Percentiles rank a stretch among this genome's conserved stretches.
Evolutionary conservation across 2,797 vertebrate species (phyloP).

Genomic region (Pachyuromys duprasi): DNA sequence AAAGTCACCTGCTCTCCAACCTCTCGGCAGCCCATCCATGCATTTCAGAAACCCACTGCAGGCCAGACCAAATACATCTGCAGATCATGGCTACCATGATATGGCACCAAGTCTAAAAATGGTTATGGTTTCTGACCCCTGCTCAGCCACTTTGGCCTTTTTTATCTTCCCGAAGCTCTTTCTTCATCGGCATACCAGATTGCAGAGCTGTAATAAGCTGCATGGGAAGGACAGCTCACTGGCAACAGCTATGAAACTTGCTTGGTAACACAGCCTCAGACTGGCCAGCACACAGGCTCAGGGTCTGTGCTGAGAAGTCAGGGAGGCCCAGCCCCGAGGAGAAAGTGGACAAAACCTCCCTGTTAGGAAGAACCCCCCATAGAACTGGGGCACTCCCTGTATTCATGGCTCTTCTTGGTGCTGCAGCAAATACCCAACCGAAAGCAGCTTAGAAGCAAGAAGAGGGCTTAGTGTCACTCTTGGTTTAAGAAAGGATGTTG

Average conservation of each 20-base stretch:
- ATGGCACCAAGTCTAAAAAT: neutral
- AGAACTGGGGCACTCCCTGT: neutral
- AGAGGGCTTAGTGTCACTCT: neutral
- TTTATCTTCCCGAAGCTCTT: neutral
- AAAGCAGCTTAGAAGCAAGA: neutral
- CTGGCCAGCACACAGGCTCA: neutral
- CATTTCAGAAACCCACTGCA: neutral
- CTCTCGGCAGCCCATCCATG: neutral
- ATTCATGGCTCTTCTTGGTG: neutral
- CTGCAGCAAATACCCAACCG: neutral
- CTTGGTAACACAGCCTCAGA: neutral
- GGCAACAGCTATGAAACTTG: neutral
- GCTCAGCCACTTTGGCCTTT: neutral
- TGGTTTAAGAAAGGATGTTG: neutral
- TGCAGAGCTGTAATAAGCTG: neutral
- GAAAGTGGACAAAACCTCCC: neutral
- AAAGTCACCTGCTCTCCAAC: neutral
- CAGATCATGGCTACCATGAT: fast-evolving
- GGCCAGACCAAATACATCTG: neutral
- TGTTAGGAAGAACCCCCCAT: fast-evolving
- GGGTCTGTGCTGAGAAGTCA: neutral
- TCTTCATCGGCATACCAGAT: neutral
- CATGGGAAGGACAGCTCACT: neutral
- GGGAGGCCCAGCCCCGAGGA: neutral
- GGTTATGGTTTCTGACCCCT: neutral